Percentiles rank a stretch among this genome's conserved stretches.
phyloP scores from a whole-genome alignment of 2,113 vertebrate genomes.

The Actinemys pallida region DNA sequence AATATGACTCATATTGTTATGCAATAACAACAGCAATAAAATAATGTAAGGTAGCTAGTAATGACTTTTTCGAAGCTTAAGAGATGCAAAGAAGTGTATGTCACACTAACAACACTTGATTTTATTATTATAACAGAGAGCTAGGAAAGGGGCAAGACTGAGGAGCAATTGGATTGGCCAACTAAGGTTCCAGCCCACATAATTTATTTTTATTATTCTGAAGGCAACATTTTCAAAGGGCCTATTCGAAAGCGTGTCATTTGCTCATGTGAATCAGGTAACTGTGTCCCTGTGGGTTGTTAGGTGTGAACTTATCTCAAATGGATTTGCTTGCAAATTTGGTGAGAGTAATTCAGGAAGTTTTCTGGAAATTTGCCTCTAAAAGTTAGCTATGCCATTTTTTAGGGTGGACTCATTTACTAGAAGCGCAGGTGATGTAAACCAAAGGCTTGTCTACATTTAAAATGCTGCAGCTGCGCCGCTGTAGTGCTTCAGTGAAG shows the following conservation, averaged over 20 bases:
- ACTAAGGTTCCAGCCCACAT: background rate
- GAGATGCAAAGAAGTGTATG: too few species aligned
- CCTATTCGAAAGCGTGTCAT: background rate
- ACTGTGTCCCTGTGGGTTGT: background rate
- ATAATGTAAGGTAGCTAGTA: too few species aligned
- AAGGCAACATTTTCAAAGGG: background rate
- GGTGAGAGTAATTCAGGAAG: background rate
- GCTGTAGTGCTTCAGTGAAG: background rate
- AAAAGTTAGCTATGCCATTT: background rate
- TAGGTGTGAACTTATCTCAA: background rate
- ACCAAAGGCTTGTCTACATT: background rate
- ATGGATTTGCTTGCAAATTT: background rate
- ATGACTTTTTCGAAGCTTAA: too few species aligned
- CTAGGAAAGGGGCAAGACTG: background rate
- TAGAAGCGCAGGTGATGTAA: background rate
- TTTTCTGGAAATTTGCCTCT: background rate
- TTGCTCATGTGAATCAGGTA: background rate
- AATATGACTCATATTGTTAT: too few species aligned
- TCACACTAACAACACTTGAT: too few species aligned
- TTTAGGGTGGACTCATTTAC: background rate
- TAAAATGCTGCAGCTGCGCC: background rate
- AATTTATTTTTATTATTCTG: background rate
- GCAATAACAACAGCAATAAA: too few species aligned
- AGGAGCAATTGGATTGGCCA: background rate
- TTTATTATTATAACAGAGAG: background rate